Evolutionary conservation across 2,797 vertebrate species (phyloP), one percentile per base, ranked within the genome.

Genomic region (Tinamus major): DNA sequence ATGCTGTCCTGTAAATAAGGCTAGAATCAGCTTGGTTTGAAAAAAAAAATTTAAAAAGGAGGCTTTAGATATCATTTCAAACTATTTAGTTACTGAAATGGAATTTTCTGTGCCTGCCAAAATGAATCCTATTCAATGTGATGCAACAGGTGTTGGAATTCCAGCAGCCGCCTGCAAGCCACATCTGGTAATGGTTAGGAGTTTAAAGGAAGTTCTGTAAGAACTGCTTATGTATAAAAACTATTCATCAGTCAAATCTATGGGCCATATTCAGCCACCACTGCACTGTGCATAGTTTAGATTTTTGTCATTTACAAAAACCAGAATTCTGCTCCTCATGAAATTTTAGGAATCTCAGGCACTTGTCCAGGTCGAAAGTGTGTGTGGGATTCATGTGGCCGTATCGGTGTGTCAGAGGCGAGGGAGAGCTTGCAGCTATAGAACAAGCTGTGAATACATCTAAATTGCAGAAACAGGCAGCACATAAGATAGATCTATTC

Each of bases 131-230:
- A 94, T 96, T 96, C 89, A 94, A 94, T 95, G 93, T 96, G 93
- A 96, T 97, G 96, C 95, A 96, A 96, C 96, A 97, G 96, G 96
- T 97, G 95, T 96, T 97, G 96, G 96, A 96, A 97, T 97, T 97
- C 96, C 95, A 97, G 94, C 96, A 95, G 94, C 91, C 6, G 94
- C 94, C 92, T 96, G 95, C 91, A 89, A 85, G 17, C 80, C 94
- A 92, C 96, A 97, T 97, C 96, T 97, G 96, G 95, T 20, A 94
- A 61, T 7, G 80, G 93, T 97, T 96, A 97, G 83, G 72, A 93
- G 91, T 96, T 94, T 95, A 95, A 97, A 96, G 93, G 86, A 80
- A 96, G 93, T 95, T 93, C 93, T 95, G 84, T 93, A 94, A 92
- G 95, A 94, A 46, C 59, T 89, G 92, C 93, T 95, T 84, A 94